phyloP scores from a whole-genome alignment of 2,888 invertebrate genomes.

The Heterodera filipjevi region DNA sequence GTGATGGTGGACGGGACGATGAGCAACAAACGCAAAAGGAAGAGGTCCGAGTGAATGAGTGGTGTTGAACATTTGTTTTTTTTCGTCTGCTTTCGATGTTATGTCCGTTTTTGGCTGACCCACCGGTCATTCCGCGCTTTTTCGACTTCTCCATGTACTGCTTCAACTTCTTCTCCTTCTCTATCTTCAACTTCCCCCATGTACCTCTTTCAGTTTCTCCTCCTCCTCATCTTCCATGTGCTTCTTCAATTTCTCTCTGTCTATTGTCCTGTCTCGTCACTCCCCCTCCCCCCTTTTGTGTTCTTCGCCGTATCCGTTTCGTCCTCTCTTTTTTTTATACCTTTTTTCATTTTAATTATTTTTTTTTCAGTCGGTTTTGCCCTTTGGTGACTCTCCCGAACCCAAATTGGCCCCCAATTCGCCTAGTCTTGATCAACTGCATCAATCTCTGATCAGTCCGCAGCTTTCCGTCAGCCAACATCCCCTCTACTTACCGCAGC shows the following conservation, averaged over 20 bases:
- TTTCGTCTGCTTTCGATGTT: no score
- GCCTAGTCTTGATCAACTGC: not conserved
- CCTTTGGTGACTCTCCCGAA: not conserved
- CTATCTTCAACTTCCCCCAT: not conserved
- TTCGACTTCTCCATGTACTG: not conserved
- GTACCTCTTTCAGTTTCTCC: not conserved
- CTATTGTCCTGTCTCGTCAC: no score
- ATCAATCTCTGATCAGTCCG: not conserved
- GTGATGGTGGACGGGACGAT: no score
- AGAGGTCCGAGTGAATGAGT: no score
- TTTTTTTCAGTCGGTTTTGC: not conserved
- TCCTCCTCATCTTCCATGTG: no score
- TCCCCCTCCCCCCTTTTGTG: not conserved
- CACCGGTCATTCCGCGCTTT: not conserved
- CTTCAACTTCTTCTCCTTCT: not conserved
- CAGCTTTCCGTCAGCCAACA: not conserved
- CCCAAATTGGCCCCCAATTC: not conserved
- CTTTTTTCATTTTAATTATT: not conserved
- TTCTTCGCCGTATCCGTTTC: not conserved
- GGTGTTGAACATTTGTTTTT: not conserved
- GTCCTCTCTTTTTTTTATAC: not conserved
- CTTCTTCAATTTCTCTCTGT: no score
- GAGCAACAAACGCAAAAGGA: no score
- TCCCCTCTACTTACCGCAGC: conserved; percentile 14
- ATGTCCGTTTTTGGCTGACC: no score